Percentiles rank a stretch among this genome's conserved stretches.
phyloP scores from a whole-genome alignment of 2,113 vertebrate genomes.

The Cepphus grylle region DNA sequence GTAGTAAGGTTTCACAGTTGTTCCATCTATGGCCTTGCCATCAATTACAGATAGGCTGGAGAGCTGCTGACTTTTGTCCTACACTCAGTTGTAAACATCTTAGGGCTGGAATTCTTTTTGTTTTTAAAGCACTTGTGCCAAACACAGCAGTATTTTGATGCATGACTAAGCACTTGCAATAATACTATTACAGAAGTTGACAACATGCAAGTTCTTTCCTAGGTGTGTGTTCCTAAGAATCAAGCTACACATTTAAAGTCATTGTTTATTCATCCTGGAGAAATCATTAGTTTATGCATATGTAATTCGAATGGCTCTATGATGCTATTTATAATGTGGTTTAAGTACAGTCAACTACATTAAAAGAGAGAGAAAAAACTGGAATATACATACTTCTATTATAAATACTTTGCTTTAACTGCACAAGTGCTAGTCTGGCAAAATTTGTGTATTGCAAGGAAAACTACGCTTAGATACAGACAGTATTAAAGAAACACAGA shows the following conservation, averaged over 20 bases:
- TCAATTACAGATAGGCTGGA: not conserved
- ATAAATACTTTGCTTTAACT: not conserved
- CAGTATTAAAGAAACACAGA: not conserved
- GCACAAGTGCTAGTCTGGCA: not conserved
- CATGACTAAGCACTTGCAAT: not conserved
- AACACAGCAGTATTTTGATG: not conserved
- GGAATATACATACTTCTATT: not conserved
- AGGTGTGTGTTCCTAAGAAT: not conserved
- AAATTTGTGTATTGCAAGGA: not conserved
- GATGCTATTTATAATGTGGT: not conserved
- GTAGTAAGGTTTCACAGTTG: not conserved
- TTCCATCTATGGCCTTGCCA: not conserved
- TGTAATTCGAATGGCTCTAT: not conserved
- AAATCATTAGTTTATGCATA: not conserved
- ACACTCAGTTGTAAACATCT: not conserved
- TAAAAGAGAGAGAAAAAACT: not conserved
- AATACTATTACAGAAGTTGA: not conserved
- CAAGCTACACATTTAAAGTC: not conserved
- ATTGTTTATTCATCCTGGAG: not conserved
- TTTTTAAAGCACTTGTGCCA: not conserved
- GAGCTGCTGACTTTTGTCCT: not conserved
- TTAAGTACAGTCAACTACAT: not conserved
- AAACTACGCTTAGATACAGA: not conserved
- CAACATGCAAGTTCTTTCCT: not conserved
- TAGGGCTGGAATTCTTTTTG: not conserved